Percentiles rank a stretch among this genome's conserved stretches.
phyloP scores from a whole-genome alignment of 2,113 vertebrate genomes.

The Pan troglodytes region NHGRI_mPanTro3-v2.1_pri NC_072419.2:65170501-65171000 shows the following conservation, averaged over 20 bases:
- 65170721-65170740: background rate
- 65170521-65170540: background rate
- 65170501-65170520: background rate
- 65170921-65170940: background rate
- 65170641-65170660: background rate
- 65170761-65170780: background rate
- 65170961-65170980: slow-evolving; percentile 49
- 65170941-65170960: background rate
- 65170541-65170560: background rate
- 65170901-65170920: background rate
- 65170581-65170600: background rate
- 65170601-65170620: background rate
- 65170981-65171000: slow-evolving; percentile 65
- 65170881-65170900: background rate
- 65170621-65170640: background rate
- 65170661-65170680: background rate
- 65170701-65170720: background rate
- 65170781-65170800: background rate
- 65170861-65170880: background rate
- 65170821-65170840: background rate
- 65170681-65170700: background rate
- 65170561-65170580: background rate
- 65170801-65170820: background rate
- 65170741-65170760: background rate
- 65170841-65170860: background rate